Base-by-base conservation (phyloP, 1,140 invertebrate species). In the Procambarus virginalis region DNA sequence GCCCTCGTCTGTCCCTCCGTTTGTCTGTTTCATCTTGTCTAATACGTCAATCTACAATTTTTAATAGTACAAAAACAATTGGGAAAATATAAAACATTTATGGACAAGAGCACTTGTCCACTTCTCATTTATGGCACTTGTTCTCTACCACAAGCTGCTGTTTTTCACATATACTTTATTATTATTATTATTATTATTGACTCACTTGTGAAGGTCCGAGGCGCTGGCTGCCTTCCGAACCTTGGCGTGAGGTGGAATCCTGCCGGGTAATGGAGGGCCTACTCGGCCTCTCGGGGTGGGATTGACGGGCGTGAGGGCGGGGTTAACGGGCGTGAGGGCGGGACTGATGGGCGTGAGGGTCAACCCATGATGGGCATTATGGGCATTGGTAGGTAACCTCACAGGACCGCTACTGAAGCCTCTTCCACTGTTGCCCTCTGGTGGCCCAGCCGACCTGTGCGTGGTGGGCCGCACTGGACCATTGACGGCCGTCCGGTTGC, bases 151-250 rank as follows among this genome's bases (percentile, higher is more conserved):
- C 34, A 34, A 34, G 34, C 34, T 34, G 34, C 34, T 34, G 34
- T 34, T 34, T 34, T 34, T 34, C 34, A 34, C 34, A 34, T 34
- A 34, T 34, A 34, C 34, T 34, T 55, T 55, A 55, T 55, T 55
- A 55, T 55, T 12, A 55, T 55, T 55, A 55, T 55, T 55, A 55
- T 9, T 12, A 55, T 9, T 5, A 55, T 3, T 55, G 12, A 84
- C 89, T 80, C 48, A 90, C 89, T 83, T 84, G 77, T 90, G 89
- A 22, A 90, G 77, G 79, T 90, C 89, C 3, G 89, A 90, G 14
- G 84, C 89, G 34, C 89, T 90, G 20, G 89, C 89, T 8, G 89
- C 89, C n/a, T 90, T 90, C 51, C 89, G 77, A 8, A 90, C 89
- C 49, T 79, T 75, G 20, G 68, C 51, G 14, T 46, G 87, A 10